Evolutionary conservation across 2,888 invertebrate genomes (phyloP), one percentile per base, ranked within the genome.

Genomic region (Pollenia labialis): DNA sequence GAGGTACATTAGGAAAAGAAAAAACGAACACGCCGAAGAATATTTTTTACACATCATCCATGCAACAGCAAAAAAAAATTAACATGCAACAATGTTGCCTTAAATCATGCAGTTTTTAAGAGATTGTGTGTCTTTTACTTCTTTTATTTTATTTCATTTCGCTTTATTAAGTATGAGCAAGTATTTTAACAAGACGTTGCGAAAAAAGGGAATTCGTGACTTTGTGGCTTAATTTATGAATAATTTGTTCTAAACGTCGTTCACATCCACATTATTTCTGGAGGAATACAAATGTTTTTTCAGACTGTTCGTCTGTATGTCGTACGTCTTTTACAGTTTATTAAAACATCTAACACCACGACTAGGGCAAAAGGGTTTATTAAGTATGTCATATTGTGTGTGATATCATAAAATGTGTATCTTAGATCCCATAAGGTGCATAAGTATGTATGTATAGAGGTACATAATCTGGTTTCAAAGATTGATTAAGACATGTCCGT

Each of bases 71-170:
- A 0, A 4, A 60, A 60, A 50, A 23, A 50, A 64, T 86, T 75
- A 75, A 79, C 82, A 86, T 86, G 85, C 85, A 86, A 86, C 85
- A 86, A 56, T 80, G 83, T 86, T 80, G 69, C 83, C 74, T 64
- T 50, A 50, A 74, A 66, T 64, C 79, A 71, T 86, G 79, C 75
- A 82, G 56, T 64, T 79, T 74, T 48, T 71, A 71, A 18, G 18
- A 48, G 50, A 58, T 62, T 62, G 60, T 56, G 42, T 64, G 42
- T 42, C 46, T 56, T 58, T 23, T 23, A 56, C 14, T 66, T 72
- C 16, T 54, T 54, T 44, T 4, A 40, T 60, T 14, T 18, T 14
- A 50, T 60, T 14, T 42, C 11, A 50, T 9, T 52, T 52, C 11
- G 1, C 10, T 54, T 9, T 74, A 42, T 69, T 48, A 68, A 56